Evolutionary conservation across 2,888 invertebrate species (phyloP).

Genomic region (Polymixis flavicincta): DNA sequence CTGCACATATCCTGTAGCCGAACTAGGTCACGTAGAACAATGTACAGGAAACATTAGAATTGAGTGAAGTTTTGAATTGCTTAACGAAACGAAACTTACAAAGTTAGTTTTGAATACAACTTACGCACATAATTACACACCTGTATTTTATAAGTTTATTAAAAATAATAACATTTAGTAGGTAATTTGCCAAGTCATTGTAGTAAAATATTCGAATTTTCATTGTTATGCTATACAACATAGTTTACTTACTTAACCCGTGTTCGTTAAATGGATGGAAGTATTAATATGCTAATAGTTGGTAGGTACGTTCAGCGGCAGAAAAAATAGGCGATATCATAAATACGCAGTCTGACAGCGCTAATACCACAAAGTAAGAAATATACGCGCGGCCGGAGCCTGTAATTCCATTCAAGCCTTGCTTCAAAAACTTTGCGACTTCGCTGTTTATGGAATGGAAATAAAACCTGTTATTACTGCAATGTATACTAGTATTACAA

Average conservation of each 20-base stretch:
- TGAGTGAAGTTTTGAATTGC: slow-evolving; percentile 1
- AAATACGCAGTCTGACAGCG: slow-evolving; percentile 47
- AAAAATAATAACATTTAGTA: neutral
- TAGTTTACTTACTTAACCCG: neutral
- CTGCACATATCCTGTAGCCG: neutral
- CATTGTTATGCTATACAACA: neutral
- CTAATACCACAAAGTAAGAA: slow-evolving; percentile 55
- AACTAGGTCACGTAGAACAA: slow-evolving; percentile 47
- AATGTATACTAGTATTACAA: neutral
- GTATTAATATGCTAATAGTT: slow-evolving; percentile 12
- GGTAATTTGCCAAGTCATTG: neutral
- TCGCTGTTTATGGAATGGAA: slow-evolving; percentile 36
- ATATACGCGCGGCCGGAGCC: slow-evolving; percentile 43
- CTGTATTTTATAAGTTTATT: neutral
- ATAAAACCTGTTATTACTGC: slow-evolving; percentile 14
- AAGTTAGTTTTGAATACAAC: neutral
- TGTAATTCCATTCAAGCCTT: slow-evolving; percentile 52
- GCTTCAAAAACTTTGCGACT: slow-evolving; percentile 53
- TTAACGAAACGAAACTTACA: neutral
- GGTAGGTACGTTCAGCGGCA: slow-evolving; percentile 21
- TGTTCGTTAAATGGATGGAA: neutral
- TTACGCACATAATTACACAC: too few species aligned
- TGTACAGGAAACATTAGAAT: slow-evolving; percentile 12
- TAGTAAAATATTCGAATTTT: neutral
- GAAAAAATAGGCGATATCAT: slow-evolving; percentile 49